Percentiles rank a stretch among this genome's conserved stretches.
Conservation (phyloP, 2,113 vertebrate genomes). For the Pollimyrus isidori region DNA sequence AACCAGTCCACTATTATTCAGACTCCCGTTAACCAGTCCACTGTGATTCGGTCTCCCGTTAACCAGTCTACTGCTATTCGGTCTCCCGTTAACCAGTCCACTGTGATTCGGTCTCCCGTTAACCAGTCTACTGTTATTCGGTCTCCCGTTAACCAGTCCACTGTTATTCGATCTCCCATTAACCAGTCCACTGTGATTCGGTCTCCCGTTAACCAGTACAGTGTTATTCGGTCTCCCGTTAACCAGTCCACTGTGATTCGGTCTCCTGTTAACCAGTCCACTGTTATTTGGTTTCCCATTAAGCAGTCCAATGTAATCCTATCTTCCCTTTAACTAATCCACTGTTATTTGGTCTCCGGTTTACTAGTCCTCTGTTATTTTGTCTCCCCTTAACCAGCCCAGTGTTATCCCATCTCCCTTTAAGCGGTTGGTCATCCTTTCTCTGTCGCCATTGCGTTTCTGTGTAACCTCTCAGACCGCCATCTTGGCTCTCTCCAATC, state of each 20-base stretch:
- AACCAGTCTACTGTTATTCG: no score
- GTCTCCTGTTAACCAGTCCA: not conserved
- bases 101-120: not conserved
- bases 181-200: no score
- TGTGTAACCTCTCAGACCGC: not conserved
- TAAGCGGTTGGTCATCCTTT: not conserved
- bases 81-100: not conserved
- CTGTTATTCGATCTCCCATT: not conserved
- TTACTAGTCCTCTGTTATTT: no score
- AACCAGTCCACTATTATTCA: not conserved
- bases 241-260: no score
- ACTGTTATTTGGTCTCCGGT: no score
- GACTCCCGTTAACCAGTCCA: no score
- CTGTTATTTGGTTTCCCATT: not conserved
- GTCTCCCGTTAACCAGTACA: no score
- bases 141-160: not conserved
- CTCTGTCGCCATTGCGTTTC: not conserved
- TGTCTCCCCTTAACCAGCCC: not conserved
- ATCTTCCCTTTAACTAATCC: no score
- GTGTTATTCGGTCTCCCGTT: no score
- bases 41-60: not conserved
- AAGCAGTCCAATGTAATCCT: not conserved
- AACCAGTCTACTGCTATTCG: not conserved
- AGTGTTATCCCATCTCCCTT: not conserved
- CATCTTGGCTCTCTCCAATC: not conserved